Evolutionary conservation across 1,140 invertebrate genomes (phyloP).

Genomic region (Anoplolepis gracilipes): DNA sequence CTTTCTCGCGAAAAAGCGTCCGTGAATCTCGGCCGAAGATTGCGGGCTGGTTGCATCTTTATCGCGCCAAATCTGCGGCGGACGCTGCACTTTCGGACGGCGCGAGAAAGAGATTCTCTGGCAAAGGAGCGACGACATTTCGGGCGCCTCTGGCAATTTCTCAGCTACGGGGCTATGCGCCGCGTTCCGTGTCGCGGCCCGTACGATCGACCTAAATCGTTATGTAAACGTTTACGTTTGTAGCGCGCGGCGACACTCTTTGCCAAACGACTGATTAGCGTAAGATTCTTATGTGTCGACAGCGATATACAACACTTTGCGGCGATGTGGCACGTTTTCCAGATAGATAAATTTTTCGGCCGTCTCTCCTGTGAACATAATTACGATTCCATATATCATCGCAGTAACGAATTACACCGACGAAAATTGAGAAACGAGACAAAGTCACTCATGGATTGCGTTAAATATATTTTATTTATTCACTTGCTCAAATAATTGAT

Average conservation of each 20-base stretch:
- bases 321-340: not conserved
- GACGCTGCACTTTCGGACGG: conserved; percentile 6
- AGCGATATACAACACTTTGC: conserved; percentile 8
- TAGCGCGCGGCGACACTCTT: conserved; percentile 51
- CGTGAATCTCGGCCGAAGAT: not conserved
- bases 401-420: not conserved
- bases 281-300: conserved; percentile 41
- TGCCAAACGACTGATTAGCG: conserved; percentile 74
- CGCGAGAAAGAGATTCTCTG: conserved; percentile 52
- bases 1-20: not conserved
- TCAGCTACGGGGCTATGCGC: conserved; percentile 38
- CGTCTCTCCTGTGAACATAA: not conserved
- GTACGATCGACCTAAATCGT: conserved; percentile 79
- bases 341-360: not conserved
- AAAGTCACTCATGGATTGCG: not conserved
- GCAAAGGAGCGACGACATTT: conserved; percentile 65
- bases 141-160: conserved; percentile 61
- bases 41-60: not conserved
- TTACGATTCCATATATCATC: conserved; percentile 8
- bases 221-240: conserved; percentile 76
- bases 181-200: conserved; percentile 47
- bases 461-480: not conserved
- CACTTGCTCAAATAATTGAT: not conserved
- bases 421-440: not conserved
- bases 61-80: conserved; percentile 35